Base-by-base conservation (phyloP, 2,797 vertebrate genomes). In the Tadarida brasiliensis region DNA sequence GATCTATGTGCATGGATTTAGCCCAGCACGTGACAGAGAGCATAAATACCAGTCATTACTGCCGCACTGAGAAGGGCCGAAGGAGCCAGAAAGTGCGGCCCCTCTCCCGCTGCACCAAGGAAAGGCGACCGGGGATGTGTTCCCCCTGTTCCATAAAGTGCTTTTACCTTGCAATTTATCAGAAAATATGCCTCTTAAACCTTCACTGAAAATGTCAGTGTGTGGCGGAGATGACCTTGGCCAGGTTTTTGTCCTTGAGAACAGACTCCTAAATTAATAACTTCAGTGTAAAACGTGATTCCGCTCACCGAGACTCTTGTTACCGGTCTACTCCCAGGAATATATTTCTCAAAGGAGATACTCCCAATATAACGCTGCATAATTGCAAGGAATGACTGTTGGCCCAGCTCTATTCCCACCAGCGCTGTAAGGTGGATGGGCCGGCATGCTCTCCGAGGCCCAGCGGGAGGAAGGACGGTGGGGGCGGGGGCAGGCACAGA, bases 211-310 rank as follows among this genome's bases (percentile, higher is more conserved):
- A 87, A 87, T 51, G 15, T 85, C 77, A 82, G 47, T 6, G 26
- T 87, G 70, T 57, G 22, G 33, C 7, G 57, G 83, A 57, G 35
- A 35, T 8, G 35, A 92, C 76, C 93, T 82, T 89, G 67, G 90
- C 89, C 80, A 74, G 71, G 70, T 10, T 93, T 93, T 39, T 68
- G 76, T 91, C 84, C 84, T 96, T 77, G 93, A 93, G 67, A 85
- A 44, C 44, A 90, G 77, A 88, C 82, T 93, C 61, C 87, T 87
- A 93, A 85, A 94, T 86, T 91, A 93, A 82, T 90, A 82, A 96
- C 87, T 61, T 68, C 61, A 24, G 78, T 44, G 57, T 78, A 80
- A 95, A 93, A 78, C 56, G 94, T 30, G 87, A 95, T 80, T 88
- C 77, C 63, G 89, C 73, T 77, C 82, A 88, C 81, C 57, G 92